phyloP scores from a whole-genome alignment of 92 coral and sea anemone genomes.

The Ricordea florida region DNA sequence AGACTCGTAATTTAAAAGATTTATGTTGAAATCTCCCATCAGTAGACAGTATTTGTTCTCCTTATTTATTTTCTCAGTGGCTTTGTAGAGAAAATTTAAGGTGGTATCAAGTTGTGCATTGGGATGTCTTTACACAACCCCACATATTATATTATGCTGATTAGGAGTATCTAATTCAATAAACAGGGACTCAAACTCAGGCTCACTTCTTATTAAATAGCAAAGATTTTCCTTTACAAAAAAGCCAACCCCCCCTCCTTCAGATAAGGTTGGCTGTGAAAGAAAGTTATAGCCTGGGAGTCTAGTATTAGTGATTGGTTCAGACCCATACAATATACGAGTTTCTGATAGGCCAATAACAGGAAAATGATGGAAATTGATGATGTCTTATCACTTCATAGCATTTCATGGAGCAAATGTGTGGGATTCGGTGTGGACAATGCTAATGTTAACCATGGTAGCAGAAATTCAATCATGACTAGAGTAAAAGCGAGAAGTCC shows the following conservation, averaged over 20 bases:
- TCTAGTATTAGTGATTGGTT: no score
- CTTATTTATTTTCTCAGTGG: slow-evolving; percentile 5
- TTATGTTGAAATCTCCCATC: slow-evolving; percentile 56
- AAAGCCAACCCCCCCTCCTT: no score
- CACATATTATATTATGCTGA: no score
- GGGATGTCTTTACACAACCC: no score
- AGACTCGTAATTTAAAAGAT: slow-evolving; percentile 34
- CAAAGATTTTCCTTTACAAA: no score
- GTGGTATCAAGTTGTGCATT: no score
- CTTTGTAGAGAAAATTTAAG: no score
- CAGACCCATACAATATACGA: neutral
- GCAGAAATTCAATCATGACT: slow-evolving; percentile 54
- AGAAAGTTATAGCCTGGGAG: no score
- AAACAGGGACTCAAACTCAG: no score
- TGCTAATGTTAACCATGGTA: slow-evolving; percentile 22
- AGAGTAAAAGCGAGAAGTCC: slow-evolving; percentile 33
- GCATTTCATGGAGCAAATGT: slow-evolving; percentile 35
- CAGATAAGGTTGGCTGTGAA: no score
- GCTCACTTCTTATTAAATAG: no score
- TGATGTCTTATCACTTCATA: neutral
- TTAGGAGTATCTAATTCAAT: no score
- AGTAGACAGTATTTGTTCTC: slow-evolving; percentile 42
- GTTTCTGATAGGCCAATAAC: slow-evolving; percentile 23
- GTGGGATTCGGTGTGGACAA: slow-evolving; percentile 56
- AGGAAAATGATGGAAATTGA: slow-evolving; percentile 40